Percentiles rank a stretch among this genome's conserved stretches.
Conservation (phyloP, 2,888 invertebrate genomes). For the Galeruca laticollis region DNA sequence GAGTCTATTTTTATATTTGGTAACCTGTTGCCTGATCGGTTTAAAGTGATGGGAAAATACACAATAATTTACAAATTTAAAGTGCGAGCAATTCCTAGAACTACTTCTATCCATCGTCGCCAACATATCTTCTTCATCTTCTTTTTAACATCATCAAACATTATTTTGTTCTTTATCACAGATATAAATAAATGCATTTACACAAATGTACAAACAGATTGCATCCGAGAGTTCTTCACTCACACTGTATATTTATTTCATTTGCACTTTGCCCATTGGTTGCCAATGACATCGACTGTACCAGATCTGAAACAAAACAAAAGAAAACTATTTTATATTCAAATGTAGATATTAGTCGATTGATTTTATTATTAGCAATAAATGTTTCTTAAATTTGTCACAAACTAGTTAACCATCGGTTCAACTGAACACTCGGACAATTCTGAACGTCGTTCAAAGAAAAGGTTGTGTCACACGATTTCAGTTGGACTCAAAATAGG, state of each 20-base stretch:
- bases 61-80: slow-evolving; percentile 52
- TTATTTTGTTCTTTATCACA: slow-evolving; percentile 66
- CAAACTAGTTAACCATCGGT: no score
- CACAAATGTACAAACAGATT: slow-evolving; percentile 66
- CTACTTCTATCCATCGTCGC: slow-evolving; percentile 43
- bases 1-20: neutral
- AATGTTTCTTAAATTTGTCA: no score
- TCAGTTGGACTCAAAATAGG: no score
- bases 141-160: slow-evolving; percentile 10
- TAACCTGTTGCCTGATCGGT: slow-evolving; percentile 1
- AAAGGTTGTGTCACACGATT: no score
- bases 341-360: no score
- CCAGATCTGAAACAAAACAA: slow-evolving; percentile 55
- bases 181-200: slow-evolving; percentile 69
- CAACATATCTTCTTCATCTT: slow-evolving; percentile 15
- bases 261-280: slow-evolving; percentile 66
- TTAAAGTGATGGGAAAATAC: slow-evolving; percentile 47
- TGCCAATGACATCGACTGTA: slow-evolving; percentile 38
- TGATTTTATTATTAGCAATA: no score
- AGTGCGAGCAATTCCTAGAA: slow-evolving; percentile 53
- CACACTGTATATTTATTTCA: slow-evolving; percentile 52
- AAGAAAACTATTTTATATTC: slow-evolving; percentile 29
- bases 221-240: slow-evolving; percentile 55
- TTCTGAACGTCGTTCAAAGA: no score
- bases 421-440: no score